Percentiles rank a stretch among this genome's conserved stretches.
Conservation (phyloP, 2,797 vertebrate genomes). For the Phrynocephalus guinanensis region DNA sequence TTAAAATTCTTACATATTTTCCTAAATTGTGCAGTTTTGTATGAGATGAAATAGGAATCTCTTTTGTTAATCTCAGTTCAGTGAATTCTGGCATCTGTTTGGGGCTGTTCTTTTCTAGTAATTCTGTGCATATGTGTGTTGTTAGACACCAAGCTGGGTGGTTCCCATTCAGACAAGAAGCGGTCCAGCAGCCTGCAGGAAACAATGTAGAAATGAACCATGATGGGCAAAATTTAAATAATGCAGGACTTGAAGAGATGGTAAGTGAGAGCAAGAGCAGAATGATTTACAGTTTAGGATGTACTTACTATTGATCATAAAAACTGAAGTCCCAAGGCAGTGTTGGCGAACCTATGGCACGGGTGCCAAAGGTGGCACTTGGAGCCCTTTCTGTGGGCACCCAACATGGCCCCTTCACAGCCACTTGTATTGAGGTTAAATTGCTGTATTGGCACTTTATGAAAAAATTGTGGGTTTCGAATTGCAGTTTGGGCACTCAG, state of each 20-base stretch:
- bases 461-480: no score
- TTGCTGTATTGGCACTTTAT: no score
- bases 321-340: background rate
- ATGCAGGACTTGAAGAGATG: slow-evolving; percentile 90
- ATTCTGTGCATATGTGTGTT: slow-evolving; percentile 54
- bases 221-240: slow-evolving; percentile 83
- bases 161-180: slow-evolving; percentile 94
- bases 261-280: slow-evolving; percentile 73
- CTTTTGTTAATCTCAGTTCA: background rate
- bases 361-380: no score
- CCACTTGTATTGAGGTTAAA: no score
- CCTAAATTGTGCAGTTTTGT: background rate
- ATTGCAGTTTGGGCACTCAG: no score
- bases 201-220: slow-evolving; percentile 82
- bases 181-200: slow-evolving; percentile 82
- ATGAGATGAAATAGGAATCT: background rate
- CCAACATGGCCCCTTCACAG: no score
- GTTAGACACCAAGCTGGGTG: slow-evolving; percentile 93
- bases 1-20: background rate
- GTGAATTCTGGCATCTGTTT: background rate
- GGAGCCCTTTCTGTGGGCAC: no score
- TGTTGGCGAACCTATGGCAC: no score
- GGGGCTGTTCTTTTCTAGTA: slow-evolving; percentile 5
- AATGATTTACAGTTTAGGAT: background rate
- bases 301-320: background rate